Base-by-base conservation (phyloP, 2,888 invertebrate species). In the Alsophila aescularia region DNA sequence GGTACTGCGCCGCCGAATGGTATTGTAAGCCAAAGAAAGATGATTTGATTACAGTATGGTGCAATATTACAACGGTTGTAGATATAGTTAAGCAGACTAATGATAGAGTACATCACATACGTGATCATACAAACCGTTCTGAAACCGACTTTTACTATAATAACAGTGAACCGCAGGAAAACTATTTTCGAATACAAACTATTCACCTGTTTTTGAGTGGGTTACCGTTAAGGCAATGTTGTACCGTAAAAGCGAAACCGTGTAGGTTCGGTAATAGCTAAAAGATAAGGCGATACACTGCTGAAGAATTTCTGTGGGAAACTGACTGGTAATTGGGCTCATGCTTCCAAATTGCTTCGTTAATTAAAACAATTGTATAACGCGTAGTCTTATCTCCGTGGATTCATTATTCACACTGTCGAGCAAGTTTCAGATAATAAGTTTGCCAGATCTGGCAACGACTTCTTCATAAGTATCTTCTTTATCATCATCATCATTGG, bases 171-270 rank as follows among this genome's bases (percentile, higher is more conserved):
- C 45, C 43, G 49, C 21, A 35, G 35, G 41, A 43, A 39, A 54
- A 44, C 42, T 31, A 52, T 56, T 51, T 45, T 36, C 21, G 45
- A 41, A 47, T 35, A 58, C 48, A 56, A 58, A 61, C 53, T 54
- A 47, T 39, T 53, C 58, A 36, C 57, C 45, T 58, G 45, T 55
- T 32, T 45, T 54, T 39, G 50, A 31, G 27, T 50, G 24, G 32
- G 39, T 41, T 65, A 66, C 77, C 70, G 67, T 72, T 75, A 75
- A 49, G 44, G 58, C 32, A 50, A 43, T 52, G 53, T 64, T 40
- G 48, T 63, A 60, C 64, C 62, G 58, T 69, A 71, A 68, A 70
- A 65, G 67, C 64, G 32, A 69, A 68, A 69, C 52, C 64, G 61
- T 68, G 68, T 62, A 63, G 42, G 48, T 54, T 42, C 32, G 32